Evolutionary conservation across 2,797 vertebrate species (phyloP), one percentile per base, ranked within the genome.

Genomic region (Hoplostethus atlanticus): DNA sequence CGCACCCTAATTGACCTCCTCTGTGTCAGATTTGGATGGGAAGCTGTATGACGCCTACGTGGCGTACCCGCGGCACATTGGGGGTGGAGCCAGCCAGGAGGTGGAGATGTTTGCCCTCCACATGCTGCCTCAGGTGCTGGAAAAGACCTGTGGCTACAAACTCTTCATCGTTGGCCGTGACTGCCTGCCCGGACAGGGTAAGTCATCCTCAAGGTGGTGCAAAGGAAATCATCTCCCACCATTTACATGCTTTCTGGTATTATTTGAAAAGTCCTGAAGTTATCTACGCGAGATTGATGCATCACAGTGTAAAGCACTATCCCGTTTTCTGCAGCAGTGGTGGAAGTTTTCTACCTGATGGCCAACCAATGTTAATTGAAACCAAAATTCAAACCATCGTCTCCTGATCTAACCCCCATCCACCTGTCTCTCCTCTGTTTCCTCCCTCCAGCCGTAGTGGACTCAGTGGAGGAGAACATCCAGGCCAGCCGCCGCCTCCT

Each of bases 1-100:
- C 31, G 31, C 31, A 34, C 31, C 31, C 31, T 34, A 6, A 34
- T 50, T 21, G 16, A 54, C 4, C 38, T 57, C 3, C n/a, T 25
- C 66, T 34, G 31, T 58, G 13, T 51, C 82, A 98, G 97, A 92
- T 86, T 90, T 88, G 44, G 96, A 97, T 84, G 96, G 95, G 44
- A 98, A 96, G 85, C 73, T 88, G 52, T 98, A 96, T 31, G 97
- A 98, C 69, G 97, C 97, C 3, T 99, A 97, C 0, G 92, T 98
- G 68, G 90, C 96, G 0, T 97, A 96, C 81, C 96, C 97, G 4
- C 94, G 91, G 73, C 86, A 90, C 48, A 50, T 69, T 46, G 76
- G 77, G n/a, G 58, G 50, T 3, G 90, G 79, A 13, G 89, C 92
- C 59, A 91, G 87, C n/a, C 80, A 91, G n/a, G 86, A 90, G n/a